Evolutionary conservation across 2,113 vertebrate genomes (phyloP).

Genomic region (Sialia sialis): DNA sequence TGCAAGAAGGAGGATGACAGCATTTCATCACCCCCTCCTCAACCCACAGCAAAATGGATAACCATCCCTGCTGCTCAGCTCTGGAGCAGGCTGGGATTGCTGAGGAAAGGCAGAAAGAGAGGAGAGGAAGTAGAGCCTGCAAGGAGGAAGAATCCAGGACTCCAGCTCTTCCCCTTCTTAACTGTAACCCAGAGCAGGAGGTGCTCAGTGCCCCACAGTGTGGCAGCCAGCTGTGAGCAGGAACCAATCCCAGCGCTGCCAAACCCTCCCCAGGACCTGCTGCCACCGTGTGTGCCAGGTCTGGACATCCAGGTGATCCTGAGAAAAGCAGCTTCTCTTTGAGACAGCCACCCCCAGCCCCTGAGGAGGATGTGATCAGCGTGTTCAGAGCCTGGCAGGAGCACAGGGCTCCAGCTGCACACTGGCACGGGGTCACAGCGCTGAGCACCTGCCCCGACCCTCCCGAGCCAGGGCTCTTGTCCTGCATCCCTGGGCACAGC

Average conservation of each 20-base stretch:
- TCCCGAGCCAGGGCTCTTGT: neutral
- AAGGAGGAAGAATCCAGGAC: neutral
- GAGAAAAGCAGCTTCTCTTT: fast-evolving
- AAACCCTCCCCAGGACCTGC: neutral
- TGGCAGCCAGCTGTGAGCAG: fast-evolving
- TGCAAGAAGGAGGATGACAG: neutral
- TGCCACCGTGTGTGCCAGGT: fast-evolving
- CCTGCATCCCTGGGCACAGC: neutral
- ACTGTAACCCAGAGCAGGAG: fast-evolving
- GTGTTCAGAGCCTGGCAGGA: neutral
- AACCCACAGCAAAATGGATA: neutral
- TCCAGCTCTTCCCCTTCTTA: neutral
- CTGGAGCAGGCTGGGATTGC: neutral
- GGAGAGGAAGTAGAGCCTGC: neutral
- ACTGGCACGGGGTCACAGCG: fast-evolving
- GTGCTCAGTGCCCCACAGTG: fast-evolving
- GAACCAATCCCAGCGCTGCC: fast-evolving
- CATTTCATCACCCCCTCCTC: neutral
- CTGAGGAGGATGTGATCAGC: fast-evolving
- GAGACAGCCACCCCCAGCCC: neutral
- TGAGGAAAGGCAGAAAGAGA: neutral
- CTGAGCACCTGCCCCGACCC: neutral
- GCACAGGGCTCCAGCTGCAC: neutral
- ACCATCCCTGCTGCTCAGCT: neutral
- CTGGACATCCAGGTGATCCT: neutral